Evolutionary conservation across 2,797 vertebrate genomes (phyloP).

Genomic region (Dryobates pubescens): DNA sequence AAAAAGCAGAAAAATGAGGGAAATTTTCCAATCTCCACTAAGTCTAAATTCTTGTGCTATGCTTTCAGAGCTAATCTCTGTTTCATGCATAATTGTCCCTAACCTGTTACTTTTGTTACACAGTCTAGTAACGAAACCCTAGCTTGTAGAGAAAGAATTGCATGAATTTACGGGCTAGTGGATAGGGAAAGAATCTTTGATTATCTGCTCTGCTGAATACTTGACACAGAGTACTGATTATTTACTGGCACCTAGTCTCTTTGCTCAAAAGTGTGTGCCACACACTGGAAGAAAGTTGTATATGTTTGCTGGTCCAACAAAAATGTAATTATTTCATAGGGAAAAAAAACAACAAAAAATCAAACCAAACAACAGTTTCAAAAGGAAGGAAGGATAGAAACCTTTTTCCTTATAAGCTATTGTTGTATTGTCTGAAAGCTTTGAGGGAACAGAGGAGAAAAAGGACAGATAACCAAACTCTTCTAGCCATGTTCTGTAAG

Average conservation of each 20-base stretch:
- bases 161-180: constrained; percentile 7
- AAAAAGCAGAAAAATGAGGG: neutral
- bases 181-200: neutral
- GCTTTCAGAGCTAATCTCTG: neutral
- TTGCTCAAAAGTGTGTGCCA: neutral
- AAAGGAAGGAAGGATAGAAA: neutral
- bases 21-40: neutral
- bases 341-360: neutral
- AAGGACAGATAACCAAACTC: neutral
- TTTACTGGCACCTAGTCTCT: neutral
- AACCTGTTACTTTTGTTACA: neutral
- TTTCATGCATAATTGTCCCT: neutral
- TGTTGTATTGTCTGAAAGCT: neutral
- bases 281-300: neutral
- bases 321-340: neutral
- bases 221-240: neutral
- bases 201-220: constrained; percentile 20
- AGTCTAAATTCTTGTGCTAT: neutral
- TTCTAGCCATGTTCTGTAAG: neutral
- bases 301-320: neutral
- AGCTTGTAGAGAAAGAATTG: neutral
- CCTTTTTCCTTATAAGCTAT: neutral
- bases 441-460: neutral
- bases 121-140: neutral
- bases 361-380: neutral